These are phyloP conservation scores for Mesitornis unicolor DNA, from an alignment of 2,113 vertebrate genomes.

Conservation along the genomic window DNA sequence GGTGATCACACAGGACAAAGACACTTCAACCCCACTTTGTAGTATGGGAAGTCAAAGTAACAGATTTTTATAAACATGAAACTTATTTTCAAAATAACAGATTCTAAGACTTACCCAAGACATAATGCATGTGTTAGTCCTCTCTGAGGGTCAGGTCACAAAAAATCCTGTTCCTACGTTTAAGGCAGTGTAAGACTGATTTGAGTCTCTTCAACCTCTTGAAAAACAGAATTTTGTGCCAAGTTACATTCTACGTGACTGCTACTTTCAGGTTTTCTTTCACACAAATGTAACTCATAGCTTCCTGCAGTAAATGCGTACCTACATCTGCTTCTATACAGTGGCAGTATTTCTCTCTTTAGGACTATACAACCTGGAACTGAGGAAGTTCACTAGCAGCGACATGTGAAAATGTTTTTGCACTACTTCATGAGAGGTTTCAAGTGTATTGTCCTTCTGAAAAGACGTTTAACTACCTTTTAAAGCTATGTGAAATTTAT, in stretches of 20 bases:
- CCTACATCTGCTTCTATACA: background rate
- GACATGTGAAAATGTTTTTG: background rate
- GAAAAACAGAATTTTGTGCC: background rate
- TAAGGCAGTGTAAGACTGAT: background rate
- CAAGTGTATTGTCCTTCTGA: background rate
- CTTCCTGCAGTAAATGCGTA: background rate
- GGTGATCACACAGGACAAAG: background rate
- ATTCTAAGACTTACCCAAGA: background rate
- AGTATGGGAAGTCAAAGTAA: background rate
- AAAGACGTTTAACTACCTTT: background rate
- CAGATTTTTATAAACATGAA: background rate
- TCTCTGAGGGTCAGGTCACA: background rate
- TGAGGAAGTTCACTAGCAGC: background rate
- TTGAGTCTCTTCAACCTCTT: background rate
- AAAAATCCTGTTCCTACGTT: background rate
- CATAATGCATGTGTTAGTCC: background rate
- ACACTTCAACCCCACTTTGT: background rate
- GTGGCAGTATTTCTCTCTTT: background rate
- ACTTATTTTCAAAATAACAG: background rate
- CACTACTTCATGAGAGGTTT: background rate
- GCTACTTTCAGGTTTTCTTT: background rate
- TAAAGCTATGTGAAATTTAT: constrained; percentile 17
- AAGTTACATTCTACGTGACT: background rate
- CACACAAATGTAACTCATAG: background rate
- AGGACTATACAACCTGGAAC: background rate